These are phyloP conservation scores for Oophaga sylvatica DNA, from an alignment of 2,797 vertebrate species.

Conservation along the genomic window DNA sequence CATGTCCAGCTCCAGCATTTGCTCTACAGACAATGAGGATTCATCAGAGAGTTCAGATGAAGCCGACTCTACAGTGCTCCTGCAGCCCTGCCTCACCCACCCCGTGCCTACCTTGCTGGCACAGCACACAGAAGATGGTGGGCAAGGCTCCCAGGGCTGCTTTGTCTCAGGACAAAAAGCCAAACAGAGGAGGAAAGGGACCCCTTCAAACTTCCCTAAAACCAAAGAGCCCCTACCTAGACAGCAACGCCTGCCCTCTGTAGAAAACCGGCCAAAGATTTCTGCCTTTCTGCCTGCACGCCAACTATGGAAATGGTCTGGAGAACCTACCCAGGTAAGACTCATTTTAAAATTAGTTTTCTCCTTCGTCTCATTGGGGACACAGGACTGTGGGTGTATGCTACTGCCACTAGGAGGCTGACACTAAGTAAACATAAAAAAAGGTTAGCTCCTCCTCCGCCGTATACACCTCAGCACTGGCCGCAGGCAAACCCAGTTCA, in stretches of 20 bases:
- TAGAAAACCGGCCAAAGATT: constrained; percentile 87
- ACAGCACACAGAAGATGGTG: constrained; percentile 72
- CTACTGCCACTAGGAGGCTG: too few species aligned
- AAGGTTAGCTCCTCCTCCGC: too few species aligned
- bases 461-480: too few species aligned
- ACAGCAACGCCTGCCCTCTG: constrained; percentile 91
- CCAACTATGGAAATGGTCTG: constrained; percentile 97
- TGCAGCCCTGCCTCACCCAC: constrained; percentile 83
- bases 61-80: constrained; percentile 85
- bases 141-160: constrained; percentile 76
- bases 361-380: too few species aligned
- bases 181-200: constrained; percentile 87
- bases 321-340: constrained; percentile 93
- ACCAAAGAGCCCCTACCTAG: constrained; percentile 85
- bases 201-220: constrained; percentile 79
- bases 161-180: constrained; percentile 81
- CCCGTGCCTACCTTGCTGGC: constrained; percentile 83
- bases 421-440: too few species aligned
- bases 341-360: neutral
- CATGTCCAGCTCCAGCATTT: constrained; percentile 92
- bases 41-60: constrained; percentile 95
- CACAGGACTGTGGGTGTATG: too few species aligned
- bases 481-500: too few species aligned
- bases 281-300: constrained; percentile 86
- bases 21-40: constrained; percentile 95